Base-by-base conservation (phyloP, 2,113 vertebrate species). In the Nycticebus coucang region DNA sequence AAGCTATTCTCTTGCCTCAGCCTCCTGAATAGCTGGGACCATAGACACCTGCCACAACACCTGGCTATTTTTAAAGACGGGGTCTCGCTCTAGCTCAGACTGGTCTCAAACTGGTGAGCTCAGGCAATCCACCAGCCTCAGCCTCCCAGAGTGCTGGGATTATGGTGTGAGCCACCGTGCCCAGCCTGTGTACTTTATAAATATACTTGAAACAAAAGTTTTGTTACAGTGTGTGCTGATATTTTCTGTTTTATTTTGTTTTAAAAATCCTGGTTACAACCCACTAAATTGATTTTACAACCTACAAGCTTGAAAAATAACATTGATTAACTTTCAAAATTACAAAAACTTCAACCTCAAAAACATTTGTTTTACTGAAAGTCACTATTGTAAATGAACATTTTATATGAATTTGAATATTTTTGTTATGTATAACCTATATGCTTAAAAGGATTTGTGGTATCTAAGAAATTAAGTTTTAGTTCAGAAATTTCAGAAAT, bases 161-260 rank as follows among this genome's bases (percentile, higher is more conserved):
- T 50, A 50, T 50, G 45, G 45, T 50, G 45, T 50, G 45, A 50
- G 45, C 45, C 45, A 50, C 45, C 10, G 45, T 10, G 45, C 45
- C 45, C 45, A 50, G 45, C 45, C 45, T 87, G 28, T 30, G 9
- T 79, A 62, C 72, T 78, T 37, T 74, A 37, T 72, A 45, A 78
- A 77, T 93, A 72, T 53, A 86, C 30, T 24, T 75, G 35, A 97
- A 95, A 71, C 28, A 94, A 78, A 96, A 69, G 13, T 88, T 95
- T 93, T 72, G 64, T 60, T 60, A 84, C 1, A 87, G n/a, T 37
- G 2, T 81, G 35, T 91, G 21, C 37, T 85, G 7, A 55, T 87
- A 90, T 62, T 90, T 95, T 92, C 19, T 68, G 4, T 87, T 90
- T 95, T 85, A 95, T 9, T 89, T 93, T 41, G 57, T 90, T 87